These are phyloP conservation scores for Tachuris rubrigastra DNA, from an alignment of 2,113 vertebrate genomes.

Conservation along the genomic window DNA sequence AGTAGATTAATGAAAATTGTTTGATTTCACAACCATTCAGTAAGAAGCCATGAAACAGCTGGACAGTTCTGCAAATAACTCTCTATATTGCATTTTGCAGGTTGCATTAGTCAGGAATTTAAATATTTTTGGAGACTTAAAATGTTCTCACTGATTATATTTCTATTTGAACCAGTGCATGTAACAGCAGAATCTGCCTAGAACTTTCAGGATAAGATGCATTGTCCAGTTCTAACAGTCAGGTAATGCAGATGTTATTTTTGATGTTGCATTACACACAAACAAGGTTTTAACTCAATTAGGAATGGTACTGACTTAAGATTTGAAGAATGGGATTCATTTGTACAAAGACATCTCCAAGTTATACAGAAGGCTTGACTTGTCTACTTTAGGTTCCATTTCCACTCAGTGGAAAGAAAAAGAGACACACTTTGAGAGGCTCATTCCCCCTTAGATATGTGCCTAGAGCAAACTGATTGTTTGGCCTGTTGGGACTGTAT, in stretches of 20 bases:
- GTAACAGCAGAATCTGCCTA: not conserved
- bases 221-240: not conserved
- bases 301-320: not conserved
- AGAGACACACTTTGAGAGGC: rapidly evolving
- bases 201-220: not conserved
- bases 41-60: not conserved
- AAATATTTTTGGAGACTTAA: not conserved
- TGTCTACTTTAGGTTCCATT: rapidly evolving
- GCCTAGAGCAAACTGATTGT: not conserved
- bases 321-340: not conserved
- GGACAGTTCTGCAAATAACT: not conserved
- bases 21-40: not conserved
- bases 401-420: not conserved
- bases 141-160: not conserved
- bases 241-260: not conserved
- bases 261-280: not conserved
- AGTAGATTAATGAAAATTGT: not conserved
- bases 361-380: not conserved
- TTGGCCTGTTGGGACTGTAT: not conserved
- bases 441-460: not conserved
- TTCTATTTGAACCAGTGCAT: not conserved
- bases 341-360: not conserved
- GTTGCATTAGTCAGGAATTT: not conserved
- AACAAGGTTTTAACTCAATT: not conserved
- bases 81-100: not conserved